Percentiles rank a stretch among this genome's conserved stretches.
Evolutionary conservation across 2,113 vertebrate genomes (phyloP).

Genomic region (Centrocercus urophasianus): DNA sequence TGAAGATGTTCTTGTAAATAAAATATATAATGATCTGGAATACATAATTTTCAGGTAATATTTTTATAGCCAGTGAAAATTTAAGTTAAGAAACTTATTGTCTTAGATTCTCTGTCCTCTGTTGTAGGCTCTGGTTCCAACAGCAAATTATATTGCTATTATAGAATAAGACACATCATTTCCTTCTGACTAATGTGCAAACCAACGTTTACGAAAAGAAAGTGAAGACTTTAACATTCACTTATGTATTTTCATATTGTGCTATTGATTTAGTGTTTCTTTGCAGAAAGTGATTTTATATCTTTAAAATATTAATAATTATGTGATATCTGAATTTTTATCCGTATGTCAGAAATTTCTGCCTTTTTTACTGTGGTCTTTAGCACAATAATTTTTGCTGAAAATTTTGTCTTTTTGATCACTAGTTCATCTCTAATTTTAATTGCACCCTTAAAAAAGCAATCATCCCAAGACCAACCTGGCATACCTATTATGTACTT

Average conservation of each 20-base stretch:
- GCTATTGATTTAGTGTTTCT: background rate
- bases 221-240: background rate
- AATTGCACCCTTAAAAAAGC: background rate
- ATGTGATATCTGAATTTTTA: background rate
- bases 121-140: background rate
- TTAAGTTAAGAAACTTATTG: background rate
- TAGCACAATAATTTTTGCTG: background rate
- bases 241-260: background rate
- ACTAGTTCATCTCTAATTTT: background rate
- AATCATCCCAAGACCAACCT: background rate
- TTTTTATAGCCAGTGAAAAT: background rate
- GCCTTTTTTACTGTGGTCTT: background rate
- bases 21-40: background rate
- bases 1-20: background rate
- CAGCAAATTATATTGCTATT: background rate
- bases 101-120: background rate
- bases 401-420: background rate
- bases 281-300: background rate
- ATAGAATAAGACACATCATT: background rate
- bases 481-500: background rate
- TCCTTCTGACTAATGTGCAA: background rate
- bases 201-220: background rate
- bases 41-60: background rate
- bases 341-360: background rate
- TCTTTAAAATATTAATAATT: background rate